A percentile compares a stretch with the other conserved stretches of the same genome.
Evolutionary conservation across 2,888 invertebrate species (phyloP).

Genomic region (Leistus spinibarbis): DNA sequence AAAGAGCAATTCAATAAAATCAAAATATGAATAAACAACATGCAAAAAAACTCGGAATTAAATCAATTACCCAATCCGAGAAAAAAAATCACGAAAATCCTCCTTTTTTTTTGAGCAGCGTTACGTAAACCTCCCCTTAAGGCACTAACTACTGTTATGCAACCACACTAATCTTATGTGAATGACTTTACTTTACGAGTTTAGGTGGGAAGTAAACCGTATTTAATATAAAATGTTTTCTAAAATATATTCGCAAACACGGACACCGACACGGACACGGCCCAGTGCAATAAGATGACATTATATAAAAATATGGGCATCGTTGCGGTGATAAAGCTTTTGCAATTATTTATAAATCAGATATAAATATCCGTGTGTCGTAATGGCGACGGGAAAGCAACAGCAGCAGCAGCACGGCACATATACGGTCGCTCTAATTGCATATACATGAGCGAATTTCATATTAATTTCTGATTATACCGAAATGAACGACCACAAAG

Average conservation of each 20-base stretch:
- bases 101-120: no score
- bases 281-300: background rate
- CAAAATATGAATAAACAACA: no score
- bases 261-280: background rate
- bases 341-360: conserved; percentile 39
- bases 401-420: background rate
- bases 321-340: conserved; percentile 17
- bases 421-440: conserved; percentile 51
- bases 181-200: no score
- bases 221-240: background rate
- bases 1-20: no score
- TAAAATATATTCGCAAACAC: background rate
- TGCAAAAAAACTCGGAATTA: no score
- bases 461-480: conserved; percentile 61
- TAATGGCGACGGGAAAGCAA: conserved; percentile 2
- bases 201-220: no score
- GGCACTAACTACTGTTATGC: no score
- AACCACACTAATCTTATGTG: no score
- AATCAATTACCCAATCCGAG: no score
- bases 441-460: conserved; percentile 60
- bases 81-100: no score
- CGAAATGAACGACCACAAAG: conserved; percentile 58
- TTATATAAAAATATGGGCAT: background rate
- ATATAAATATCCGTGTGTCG: conserved; percentile 33
- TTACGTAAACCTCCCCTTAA: no score